Base-by-base conservation (phyloP, 2,888 invertebrate genomes). In the Scaeva pyrastri region DNA sequence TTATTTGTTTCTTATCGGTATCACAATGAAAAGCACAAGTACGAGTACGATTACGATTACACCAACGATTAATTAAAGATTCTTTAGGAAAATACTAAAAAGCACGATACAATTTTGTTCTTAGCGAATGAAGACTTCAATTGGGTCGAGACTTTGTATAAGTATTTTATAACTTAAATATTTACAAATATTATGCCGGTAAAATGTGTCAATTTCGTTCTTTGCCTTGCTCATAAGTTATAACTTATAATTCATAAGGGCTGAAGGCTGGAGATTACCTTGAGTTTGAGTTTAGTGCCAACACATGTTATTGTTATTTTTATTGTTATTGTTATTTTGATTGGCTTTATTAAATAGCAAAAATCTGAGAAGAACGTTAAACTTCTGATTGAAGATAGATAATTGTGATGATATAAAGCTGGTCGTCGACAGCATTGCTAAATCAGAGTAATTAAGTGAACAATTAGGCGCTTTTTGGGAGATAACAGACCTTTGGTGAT, bases 1-100 rank as follows among this genome's bases (percentile, higher is more conserved):
- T 71, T 26, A 66, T 75, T 64, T 12, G 50, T 48, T 64, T 74
- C 75, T 84, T 84, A 84, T n/a, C n/a, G n/a, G n/a, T n/a, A n/a
- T 84, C 84, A 75, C 41, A 75, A 52, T 43, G 12, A 16, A 68
- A 58, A 26, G 41, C 14, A 70, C 19, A 56, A 56, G 19, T 55
- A 73, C 48, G 60, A 48, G 10, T 21, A 23, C 11, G n/a, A n/a
- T 14, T 21, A 50, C 50, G 52, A 23, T 21, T 14, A 26, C 1
- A 2, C 8, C 5, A 11, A 70, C 21, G 23, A 81, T 12, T 43
- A 7, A 43, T 48, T 74, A n/a, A 56, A 78, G 45, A 79, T 64
- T 64, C 14, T 43, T 71, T 48, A 41, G 2, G 11, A 2, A 8
- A 21, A 16, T 6, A 55, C n/a, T 21, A 19, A 68, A 41, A 16